Percentiles rank a stretch among this genome's conserved stretches.
Conservation (phyloP, 2,113 vertebrate genomes). For the Brachypodius melanocephalos region DNA sequence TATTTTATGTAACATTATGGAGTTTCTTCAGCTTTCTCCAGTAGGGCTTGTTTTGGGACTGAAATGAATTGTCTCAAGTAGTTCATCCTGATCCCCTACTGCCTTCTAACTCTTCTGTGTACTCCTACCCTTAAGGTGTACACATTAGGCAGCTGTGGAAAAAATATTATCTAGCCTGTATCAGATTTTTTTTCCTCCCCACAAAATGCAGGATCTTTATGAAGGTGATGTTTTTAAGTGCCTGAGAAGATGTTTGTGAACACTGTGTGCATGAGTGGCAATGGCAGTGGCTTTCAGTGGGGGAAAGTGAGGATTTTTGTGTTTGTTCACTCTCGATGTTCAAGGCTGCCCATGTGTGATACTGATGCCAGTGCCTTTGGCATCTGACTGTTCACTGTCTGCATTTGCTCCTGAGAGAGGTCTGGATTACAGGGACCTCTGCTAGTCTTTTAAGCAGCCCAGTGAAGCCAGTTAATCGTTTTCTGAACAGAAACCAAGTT, state of each 20-base stretch:
- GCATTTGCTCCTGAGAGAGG: not conserved
- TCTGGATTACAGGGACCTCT: not conserved
- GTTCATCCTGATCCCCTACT: not conserved
- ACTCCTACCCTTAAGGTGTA: not conserved
- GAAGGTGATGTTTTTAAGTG: not conserved
- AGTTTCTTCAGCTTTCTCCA: not conserved
- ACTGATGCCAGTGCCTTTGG: not conserved
- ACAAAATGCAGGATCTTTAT: not conserved
- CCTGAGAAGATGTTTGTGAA: not conserved
- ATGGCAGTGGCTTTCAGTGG: not conserved
- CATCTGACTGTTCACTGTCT: not conserved
- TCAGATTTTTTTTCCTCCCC: accelerated
- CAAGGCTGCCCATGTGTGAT: accelerated
- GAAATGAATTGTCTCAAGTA: not conserved
- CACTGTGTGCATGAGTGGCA: not conserved
- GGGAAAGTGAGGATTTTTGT: not conserved
- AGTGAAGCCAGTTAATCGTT: not conserved
- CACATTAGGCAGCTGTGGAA: not conserved
- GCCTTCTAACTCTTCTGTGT: not conserved
- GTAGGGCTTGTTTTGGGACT: not conserved
- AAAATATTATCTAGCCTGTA: not conserved
- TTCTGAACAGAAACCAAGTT: not conserved
- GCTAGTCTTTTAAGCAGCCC: not conserved
- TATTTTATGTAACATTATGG: not conserved
- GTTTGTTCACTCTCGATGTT: not conserved